Evolutionary conservation across 2,888 invertebrate genomes (phyloP), one percentile per base, ranked within the genome.

Genomic region (Neria commutata): DNA sequence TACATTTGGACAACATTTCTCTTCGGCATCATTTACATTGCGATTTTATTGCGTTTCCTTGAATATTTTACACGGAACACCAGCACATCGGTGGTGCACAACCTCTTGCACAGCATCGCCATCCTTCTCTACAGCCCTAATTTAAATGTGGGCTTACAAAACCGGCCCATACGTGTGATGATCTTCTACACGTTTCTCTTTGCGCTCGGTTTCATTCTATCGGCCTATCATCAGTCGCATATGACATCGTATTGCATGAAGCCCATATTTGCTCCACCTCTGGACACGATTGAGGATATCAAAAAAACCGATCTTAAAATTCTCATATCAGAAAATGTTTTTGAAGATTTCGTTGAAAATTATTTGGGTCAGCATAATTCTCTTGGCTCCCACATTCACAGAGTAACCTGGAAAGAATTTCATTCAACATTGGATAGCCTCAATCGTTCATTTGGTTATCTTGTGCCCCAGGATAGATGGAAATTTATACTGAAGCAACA

Each of bases 171-270:
- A 2, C 67, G 75, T 0, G 64, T 66, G 23, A 58, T 75, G 4
- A 0, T 70, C 19, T 78, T 79, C 54, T 79, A 77, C 34, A 58
- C 56, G 1, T 58, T 74, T 17, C 69, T 78, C 2, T 67, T 72
- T 10, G 3, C 65, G 0, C 58, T 77, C 21, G 79, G 75, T 0
- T 79, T 79, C 14, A 71, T 79, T 14, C 5, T 79, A 1, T 71
- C 74, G 29, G 70, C 67, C 45, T 76, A 75, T 29, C 75, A 79
- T 54, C 66, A 68, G 3, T 74, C 77, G 3, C 73, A 77, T 56
- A 58, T 79, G 63, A 77, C 79, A 0, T 67, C 75, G 10, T 80
- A 68, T 42, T 70, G 72, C 42, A 74, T 78, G 68, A 71, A 75
- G 19, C 79, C 78, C 2, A 68, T 79, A 1, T 79, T 78, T 19